A percentile compares a stretch with the other conserved stretches of the same genome.
Conservation (phyloP, 2,113 vertebrate species). For the Microtus ochrogaster region DNA sequence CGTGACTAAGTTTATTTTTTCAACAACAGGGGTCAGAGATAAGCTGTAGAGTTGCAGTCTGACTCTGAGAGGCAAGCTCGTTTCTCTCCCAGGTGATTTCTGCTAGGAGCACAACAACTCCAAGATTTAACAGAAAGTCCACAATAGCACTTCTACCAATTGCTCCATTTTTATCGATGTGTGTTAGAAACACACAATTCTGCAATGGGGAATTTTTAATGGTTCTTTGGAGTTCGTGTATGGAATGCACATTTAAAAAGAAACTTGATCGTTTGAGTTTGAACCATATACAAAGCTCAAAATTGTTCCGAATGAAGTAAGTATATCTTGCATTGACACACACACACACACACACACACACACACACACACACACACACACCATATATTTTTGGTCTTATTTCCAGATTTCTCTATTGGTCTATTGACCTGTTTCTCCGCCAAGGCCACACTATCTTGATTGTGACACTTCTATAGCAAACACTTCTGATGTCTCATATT, state of each 20-base stretch:
- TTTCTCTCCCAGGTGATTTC: conserved; percentile 68
- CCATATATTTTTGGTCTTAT: background rate
- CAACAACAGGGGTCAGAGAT: conserved; percentile 56
- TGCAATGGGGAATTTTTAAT: background rate
- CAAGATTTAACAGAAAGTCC: background rate
- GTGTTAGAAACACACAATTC: background rate
- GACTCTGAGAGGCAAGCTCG: conserved; percentile 58
- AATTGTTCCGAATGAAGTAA: background rate
- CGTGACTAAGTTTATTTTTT: conserved; percentile 69
- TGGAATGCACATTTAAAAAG: background rate
- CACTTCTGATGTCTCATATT: background rate
- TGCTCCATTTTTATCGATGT: background rate
- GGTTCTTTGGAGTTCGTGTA: background rate
- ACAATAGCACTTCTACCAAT: background rate
- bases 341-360: too few species aligned
- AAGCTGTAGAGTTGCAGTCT: conserved; percentile 65
- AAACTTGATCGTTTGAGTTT: conserved; percentile 33
- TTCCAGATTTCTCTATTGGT: conserved; percentile 1
- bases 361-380: too few species aligned
- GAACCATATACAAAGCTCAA: conserved; percentile 14
- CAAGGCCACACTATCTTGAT: background rate
- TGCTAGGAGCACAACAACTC: background rate
- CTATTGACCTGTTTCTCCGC: background rate
- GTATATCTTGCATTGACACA: background rate
- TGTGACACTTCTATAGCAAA: background rate